These are phyloP conservation scores for Pogonophryne albipinna DNA, from an alignment of 2,797 vertebrate species.

Conservation along the genomic window DNA sequence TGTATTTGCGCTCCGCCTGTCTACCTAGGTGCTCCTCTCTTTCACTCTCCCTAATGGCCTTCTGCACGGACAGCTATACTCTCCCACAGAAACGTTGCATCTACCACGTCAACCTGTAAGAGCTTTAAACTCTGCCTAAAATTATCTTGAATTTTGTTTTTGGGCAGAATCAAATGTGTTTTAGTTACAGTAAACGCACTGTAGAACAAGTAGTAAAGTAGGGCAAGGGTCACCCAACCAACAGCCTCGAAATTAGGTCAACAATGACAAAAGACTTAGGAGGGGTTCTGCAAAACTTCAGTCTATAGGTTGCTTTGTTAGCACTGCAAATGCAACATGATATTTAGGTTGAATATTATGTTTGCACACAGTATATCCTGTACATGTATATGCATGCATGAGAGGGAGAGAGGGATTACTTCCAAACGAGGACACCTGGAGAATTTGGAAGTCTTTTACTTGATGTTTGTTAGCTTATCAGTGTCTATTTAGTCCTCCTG, in stretches of 20 bases:
- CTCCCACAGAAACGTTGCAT: constrained; percentile 11
- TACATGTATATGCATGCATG: background rate
- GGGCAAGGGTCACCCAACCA: constrained; percentile 36
- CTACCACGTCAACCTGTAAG: constrained; percentile 26
- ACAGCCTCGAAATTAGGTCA: constrained; percentile 43
- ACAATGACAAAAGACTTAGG: constrained; percentile 8
- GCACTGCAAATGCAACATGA: background rate
- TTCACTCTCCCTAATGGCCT: constrained; percentile 22
- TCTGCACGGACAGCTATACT: constrained; percentile 23
- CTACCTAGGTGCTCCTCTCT: constrained; percentile 21
- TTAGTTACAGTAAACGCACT: constrained; percentile 11
- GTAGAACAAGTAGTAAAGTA: background rate
- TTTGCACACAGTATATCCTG: background rate
- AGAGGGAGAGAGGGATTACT: background rate
- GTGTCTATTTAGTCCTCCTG: constrained; percentile 37
- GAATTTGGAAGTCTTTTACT: constrained; percentile 39
- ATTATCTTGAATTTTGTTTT: background rate
- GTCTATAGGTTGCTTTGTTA: background rate
- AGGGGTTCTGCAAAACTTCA: constrained; percentile 18
- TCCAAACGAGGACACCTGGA: background rate
- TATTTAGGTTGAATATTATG: background rate
- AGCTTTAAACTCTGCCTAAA: constrained; percentile 21
- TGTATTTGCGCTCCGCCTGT: constrained; percentile 33
- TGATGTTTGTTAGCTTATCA: constrained; percentile 34
- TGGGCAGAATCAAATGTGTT: background rate